Base-by-base conservation (phyloP, 37 sponge, comb jelly and placozoan species). In the Agelas oroides region DNA sequence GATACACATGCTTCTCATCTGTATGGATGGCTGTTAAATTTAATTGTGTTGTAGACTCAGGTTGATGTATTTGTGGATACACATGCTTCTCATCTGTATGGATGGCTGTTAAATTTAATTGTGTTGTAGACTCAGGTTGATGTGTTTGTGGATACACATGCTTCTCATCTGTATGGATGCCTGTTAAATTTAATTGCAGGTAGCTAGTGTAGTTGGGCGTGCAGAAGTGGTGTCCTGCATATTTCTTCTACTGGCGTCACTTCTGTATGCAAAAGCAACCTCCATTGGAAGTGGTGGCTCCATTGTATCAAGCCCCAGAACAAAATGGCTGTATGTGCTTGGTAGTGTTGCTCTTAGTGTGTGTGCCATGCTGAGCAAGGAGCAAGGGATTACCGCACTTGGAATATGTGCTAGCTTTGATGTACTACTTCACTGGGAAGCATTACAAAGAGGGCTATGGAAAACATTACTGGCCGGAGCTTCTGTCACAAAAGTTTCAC, bases 141-240 rank as follows among this genome's bases (percentile, higher is more conserved):
- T 12, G 3, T 46, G 46, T 8, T 12, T 12, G 46, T 3, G 46
- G 3, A 46, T 46, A 46, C 46, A 12, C 46, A 46, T 64, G 55
- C 21, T 11, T 36, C 40, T 80, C 68, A 12, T 52, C n/a, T 80
- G 24, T 37, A 80, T 61, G 14, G 18, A 24, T 17, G 30, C 19
- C 39, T 18, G 19, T 83, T 11, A 6, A 36, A 64, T 53, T 33
- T 84, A 0, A 23, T 65, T 70, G 66, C 71, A 92, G 93, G 93
- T 94, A 24, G 92, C 94, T 27, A 96, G 91, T 65, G 68, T 91
- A 78, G 97, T 96, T 28, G 97, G 97, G 11, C 75, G 97, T n/a
- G 97, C 97, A 28, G 97, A 96, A 53, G 38, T 86, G 8, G 84
- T 96, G 0, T 82, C 88, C 15, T 90, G 81, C 58, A 85, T 96